Evolutionary conservation across 2,797 vertebrate genomes (phyloP).

Genomic region (Poeciliopsis infans): DNA sequence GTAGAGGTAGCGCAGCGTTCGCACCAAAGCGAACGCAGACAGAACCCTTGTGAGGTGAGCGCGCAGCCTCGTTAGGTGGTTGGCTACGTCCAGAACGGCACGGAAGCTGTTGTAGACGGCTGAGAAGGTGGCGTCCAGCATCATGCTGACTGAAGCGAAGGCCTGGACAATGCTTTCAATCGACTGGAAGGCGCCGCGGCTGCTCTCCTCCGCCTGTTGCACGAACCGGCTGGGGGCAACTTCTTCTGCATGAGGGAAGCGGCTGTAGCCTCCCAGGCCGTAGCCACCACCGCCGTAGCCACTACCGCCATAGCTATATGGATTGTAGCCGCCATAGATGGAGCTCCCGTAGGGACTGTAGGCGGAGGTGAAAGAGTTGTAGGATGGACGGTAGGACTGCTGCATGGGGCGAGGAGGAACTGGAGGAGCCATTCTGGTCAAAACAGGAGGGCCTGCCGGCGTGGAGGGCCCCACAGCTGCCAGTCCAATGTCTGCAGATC

Average conservation of each 20-base stretch:
- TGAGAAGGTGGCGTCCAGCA: slow-evolving; percentile 98
- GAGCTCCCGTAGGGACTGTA: slow-evolving; percentile 89
- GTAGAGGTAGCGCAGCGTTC: slow-evolving; percentile 92
- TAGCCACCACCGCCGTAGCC: slow-evolving; percentile 80
- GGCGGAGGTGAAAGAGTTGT: slow-evolving; percentile 7
- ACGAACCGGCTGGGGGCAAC: slow-evolving; percentile 92
- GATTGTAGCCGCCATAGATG: slow-evolving; percentile 88
- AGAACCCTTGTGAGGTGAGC: slow-evolving; percentile 94
- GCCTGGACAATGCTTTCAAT: slow-evolving; percentile 99
- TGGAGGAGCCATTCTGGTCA: slow-evolving; percentile 87
- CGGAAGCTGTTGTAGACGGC: slow-evolving; percentile 98
- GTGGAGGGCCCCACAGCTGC: slow-evolving; percentile 68
- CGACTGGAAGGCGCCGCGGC: slow-evolving; percentile 96
- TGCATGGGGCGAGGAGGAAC: slow-evolving; percentile 87
- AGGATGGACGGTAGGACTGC: slow-evolving; percentile 85
- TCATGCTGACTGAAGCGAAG: slow-evolving; percentile 96
- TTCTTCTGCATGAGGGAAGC: slow-evolving; percentile 82
- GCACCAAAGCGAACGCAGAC: slow-evolving; percentile 94
- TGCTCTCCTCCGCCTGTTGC: slow-evolving; percentile 96
- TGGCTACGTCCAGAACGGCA: slow-evolving; percentile 95
- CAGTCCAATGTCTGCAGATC: slow-evolving; percentile 86
- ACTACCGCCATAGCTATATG: slow-evolving; percentile 79
- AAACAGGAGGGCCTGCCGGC: slow-evolving; percentile 75
- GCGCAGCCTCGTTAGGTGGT: slow-evolving; percentile 95
- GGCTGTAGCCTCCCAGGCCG: slow-evolving; percentile 83